phyloP scores from a whole-genome alignment of 2,797 vertebrate species.

The Cyclura pinguis region DNA sequence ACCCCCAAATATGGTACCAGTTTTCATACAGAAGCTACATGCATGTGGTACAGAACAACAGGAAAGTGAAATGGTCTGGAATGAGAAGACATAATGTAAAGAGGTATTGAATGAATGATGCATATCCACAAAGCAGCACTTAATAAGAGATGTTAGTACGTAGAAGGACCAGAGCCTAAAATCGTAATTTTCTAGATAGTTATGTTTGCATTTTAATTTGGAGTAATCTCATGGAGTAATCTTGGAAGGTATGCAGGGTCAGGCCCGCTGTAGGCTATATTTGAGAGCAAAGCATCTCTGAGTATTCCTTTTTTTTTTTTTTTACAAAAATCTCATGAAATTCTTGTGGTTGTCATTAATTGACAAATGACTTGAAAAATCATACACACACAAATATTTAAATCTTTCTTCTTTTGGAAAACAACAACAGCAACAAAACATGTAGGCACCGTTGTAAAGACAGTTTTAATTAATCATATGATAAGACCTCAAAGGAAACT shows the following conservation, averaged over 20 bases:
- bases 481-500: conserved; percentile 73
- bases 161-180: background rate
- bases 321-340: too few species aligned
- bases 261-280: too few species aligned
- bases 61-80: background rate
- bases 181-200: background rate
- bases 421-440: conserved; percentile 89
- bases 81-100: background rate
- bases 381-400: conserved; percentile 31
- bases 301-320: too few species aligned
- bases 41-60: background rate
- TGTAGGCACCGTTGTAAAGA: conserved; percentile 92
- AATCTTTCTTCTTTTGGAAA: conserved; percentile 63
- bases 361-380: too few species aligned
- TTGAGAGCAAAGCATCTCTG: too few species aligned
- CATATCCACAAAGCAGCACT: background rate
- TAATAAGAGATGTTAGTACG: background rate
- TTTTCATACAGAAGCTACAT: background rate
- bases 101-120: background rate
- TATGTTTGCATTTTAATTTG: conserved; percentile 4
- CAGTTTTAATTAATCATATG: conserved; percentile 72
- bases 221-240: conserved; percentile 6
- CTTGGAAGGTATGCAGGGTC: too few species aligned
- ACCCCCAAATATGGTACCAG: background rate
- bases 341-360: too few species aligned